These are phyloP conservation scores for Seira sanloemensis DNA, from an alignment of 2,888 invertebrate genomes.

Conservation along the genomic window DNA sequence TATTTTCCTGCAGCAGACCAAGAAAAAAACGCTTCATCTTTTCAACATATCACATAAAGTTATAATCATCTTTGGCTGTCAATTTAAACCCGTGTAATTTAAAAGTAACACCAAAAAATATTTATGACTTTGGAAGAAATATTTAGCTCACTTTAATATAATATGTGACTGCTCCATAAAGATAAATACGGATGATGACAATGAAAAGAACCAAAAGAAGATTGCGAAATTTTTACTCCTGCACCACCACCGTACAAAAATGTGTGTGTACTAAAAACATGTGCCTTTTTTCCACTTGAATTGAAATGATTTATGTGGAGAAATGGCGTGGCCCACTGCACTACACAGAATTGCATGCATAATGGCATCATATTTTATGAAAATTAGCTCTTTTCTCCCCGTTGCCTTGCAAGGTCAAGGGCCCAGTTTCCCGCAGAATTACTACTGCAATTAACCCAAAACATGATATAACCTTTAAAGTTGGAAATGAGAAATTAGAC, in stretches of 20 bases:
- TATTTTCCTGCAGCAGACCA: too few species aligned
- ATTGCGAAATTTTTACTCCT: too few species aligned
- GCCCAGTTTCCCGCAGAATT: slow-evolving; percentile 16
- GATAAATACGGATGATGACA: slow-evolving; percentile 9
- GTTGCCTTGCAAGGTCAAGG: slow-evolving; percentile 60
- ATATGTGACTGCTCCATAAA: background rate
- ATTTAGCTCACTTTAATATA: background rate
- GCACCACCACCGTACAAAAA: background rate
- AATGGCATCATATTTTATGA: slow-evolving; percentile 38
- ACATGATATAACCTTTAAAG: background rate
- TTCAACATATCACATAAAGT: background rate
- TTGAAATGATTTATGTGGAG: slow-evolving; percentile 53
- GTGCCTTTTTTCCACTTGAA: slow-evolving; percentile 52
- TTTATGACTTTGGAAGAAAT: background rate
- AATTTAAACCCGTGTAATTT: slow-evolving; percentile 17
- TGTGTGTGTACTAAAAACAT: background rate
- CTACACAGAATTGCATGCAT: slow-evolving; percentile 11
- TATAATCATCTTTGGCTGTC: slow-evolving; percentile 2
- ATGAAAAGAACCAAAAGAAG: too few species aligned
- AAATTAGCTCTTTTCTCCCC: slow-evolving; percentile 44
- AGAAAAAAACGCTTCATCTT: too few species aligned
- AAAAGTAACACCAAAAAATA: background rate
- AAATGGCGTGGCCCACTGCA: slow-evolving; percentile 26
- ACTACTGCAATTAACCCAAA: slow-evolving; percentile 34
- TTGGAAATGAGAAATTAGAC: slow-evolving; percentile 20